A percentile compares a stretch with the other conserved stretches of the same genome.
phyloP scores from a whole-genome alignment of 2,113 vertebrate species.

The Gasterosteus nipponicus region DNA sequence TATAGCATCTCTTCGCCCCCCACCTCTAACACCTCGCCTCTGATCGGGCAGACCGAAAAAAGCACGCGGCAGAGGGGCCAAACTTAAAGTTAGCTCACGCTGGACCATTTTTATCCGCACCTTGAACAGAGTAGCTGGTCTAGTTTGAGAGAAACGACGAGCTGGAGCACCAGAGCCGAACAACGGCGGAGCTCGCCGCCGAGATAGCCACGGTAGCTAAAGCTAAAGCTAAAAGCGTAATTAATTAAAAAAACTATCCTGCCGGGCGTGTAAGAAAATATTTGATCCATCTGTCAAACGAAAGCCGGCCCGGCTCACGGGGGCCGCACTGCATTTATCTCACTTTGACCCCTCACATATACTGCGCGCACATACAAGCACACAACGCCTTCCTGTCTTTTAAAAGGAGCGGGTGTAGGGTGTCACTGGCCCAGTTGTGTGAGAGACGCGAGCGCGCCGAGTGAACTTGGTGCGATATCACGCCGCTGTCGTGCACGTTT shows the following conservation, averaged over 20 bases:
- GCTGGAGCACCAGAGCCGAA: too few species aligned
- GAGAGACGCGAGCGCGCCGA: slow-evolving; percentile 54
- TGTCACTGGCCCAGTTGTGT: slow-evolving; percentile 79
- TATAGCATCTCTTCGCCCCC: slow-evolving; percentile 63
- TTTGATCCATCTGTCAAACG: neutral
- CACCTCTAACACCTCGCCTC: slow-evolving; percentile 25
- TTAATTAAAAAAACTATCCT: neutral
- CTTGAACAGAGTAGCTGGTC: neutral
- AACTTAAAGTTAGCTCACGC: slow-evolving; percentile 33
- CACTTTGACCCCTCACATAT: slow-evolving; percentile 13
- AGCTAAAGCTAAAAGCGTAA: too few species aligned
- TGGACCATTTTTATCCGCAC: slow-evolving; percentile 1
- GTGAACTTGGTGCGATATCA: slow-evolving; percentile 69
- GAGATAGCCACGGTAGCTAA: too few species aligned
- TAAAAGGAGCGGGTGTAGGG: slow-evolving; percentile 62
- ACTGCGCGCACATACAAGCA: slow-evolving; percentile 19
- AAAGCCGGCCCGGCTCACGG: neutral
- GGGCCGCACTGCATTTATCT: neutral
- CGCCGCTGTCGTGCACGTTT: slow-evolving; percentile 56
- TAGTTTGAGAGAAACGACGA: too few species aligned
- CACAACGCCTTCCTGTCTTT: slow-evolving; percentile 33
- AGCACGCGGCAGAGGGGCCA: slow-evolving; percentile 26
- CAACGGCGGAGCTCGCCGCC: too few species aligned
- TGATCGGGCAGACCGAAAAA: slow-evolving; percentile 37
- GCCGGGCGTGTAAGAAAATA: neutral